A percentile compares a stretch with the other conserved stretches of the same genome.
These are phyloP conservation scores for Falco biarmicus DNA, from an alignment of 2,797 vertebrate species.

Conservation along the genomic window DNA sequence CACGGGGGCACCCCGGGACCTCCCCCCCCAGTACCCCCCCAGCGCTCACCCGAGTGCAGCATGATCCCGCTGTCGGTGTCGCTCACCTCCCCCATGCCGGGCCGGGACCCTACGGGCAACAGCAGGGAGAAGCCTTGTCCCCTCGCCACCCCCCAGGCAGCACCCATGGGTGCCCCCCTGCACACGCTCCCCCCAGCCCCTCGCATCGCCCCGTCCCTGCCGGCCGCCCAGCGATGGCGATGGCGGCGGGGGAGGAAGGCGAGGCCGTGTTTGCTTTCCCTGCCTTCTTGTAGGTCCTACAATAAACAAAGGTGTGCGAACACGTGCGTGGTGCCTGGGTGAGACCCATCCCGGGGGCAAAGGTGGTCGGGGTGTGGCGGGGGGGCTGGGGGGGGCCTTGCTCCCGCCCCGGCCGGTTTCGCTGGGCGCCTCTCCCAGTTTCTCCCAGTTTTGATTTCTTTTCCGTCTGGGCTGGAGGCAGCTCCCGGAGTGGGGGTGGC, in stretches of 20 bases:
- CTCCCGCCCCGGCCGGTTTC: not conserved
- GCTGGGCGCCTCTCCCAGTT: not conserved
- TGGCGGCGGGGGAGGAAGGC: not conserved
- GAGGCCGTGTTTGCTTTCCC: not conserved
- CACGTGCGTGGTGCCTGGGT: not conserved
- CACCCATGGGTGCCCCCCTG: not conserved
- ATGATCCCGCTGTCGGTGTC: conserved; percentile 1
- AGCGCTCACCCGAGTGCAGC: conserved; percentile 11
- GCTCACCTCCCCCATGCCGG: not conserved
- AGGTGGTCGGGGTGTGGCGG: not conserved
- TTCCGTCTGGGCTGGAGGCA: not conserved
- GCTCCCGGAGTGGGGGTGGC: too few species aligned
- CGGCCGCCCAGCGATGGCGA: not conserved
- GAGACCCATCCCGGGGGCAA: not conserved
- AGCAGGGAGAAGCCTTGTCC: not conserved
- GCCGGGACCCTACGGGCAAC: not conserved
- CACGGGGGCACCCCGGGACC: not conserved
- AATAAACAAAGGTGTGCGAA: conserved; percentile 3
- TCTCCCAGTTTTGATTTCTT: not conserved
- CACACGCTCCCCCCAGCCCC: not conserved
- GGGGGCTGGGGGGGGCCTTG: too few species aligned
- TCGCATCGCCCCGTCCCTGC: not conserved
- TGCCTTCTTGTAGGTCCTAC: not conserved
- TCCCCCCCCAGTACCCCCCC: not conserved
- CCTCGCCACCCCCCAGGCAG: not conserved